Evolutionary conservation across 1,140 invertebrate species (phyloP).

Genomic region (Amphibalanus amphitrite): DNA sequence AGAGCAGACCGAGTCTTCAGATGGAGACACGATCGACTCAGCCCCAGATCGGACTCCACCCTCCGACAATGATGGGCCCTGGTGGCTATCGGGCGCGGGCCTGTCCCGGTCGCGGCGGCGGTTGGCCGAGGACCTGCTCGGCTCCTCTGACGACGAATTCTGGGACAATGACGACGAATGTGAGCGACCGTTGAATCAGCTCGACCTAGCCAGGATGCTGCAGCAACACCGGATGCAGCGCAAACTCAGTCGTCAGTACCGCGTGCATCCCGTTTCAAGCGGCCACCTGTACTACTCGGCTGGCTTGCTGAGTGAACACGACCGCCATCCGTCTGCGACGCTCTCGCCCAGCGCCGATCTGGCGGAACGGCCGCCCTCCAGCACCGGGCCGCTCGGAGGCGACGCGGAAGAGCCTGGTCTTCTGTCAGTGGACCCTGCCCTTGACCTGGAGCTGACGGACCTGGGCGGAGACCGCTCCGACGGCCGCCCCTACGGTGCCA

Average conservation of each 20-base stretch:
- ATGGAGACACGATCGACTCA: too few relatives aligned
- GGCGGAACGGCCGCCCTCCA: too few relatives aligned
- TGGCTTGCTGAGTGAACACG: not conserved
- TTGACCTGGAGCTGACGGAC: not conserved
- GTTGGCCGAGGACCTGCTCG: not conserved
- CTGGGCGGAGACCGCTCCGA: not conserved
- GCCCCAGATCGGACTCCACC: too few relatives aligned
- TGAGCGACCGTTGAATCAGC: not conserved
- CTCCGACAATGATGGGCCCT: not conserved
- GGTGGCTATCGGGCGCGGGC: too few relatives aligned
- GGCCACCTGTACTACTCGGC: not conserved
- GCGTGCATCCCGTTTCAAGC: not conserved
- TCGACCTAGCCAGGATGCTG: not conserved
- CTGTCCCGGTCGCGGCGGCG: not conserved
- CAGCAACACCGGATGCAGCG: not conserved
- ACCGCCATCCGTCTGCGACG: not conserved
- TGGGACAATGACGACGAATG: not conserved
- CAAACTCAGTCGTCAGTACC: not conserved
- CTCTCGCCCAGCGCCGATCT: too few relatives aligned
- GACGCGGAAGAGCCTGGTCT: too few relatives aligned
- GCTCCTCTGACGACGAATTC: not conserved
- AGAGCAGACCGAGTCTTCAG: too few relatives aligned
- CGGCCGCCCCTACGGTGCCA: not conserved
- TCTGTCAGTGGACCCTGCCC: not conserved
- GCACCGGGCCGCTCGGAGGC: too few relatives aligned